These are phyloP conservation scores for Macaria notata DNA, from an alignment of 2,888 invertebrate species.

Conservation along the genomic window DNA sequence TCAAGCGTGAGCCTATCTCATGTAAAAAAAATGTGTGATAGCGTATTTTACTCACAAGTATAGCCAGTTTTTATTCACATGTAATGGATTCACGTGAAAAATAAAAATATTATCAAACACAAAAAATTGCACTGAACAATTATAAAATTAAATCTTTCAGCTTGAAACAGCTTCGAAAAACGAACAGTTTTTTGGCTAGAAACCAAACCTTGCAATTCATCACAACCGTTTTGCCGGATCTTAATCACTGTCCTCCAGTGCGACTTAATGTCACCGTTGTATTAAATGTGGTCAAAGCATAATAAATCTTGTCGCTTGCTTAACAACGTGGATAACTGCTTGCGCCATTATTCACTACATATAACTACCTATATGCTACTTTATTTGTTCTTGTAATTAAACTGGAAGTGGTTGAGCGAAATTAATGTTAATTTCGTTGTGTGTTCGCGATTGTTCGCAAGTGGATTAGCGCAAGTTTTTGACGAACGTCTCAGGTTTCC, in stretches of 20 bases:
- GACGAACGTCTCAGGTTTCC: too few relatives aligned
- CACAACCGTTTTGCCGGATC: slow-evolving; percentile 3
- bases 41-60: too few relatives aligned
- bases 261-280: slow-evolving; percentile 23
- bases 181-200: background rate
- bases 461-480: slow-evolving; percentile 8
- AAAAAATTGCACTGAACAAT: too few relatives aligned
- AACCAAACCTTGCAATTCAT: slow-evolving; percentile 1
- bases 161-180: too few relatives aligned
- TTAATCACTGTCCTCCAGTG: slow-evolving; percentile 20
- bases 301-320: slow-evolving; percentile 30
- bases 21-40: too few relatives aligned
- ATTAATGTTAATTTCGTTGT: slow-evolving; percentile 34
- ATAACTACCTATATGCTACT: background rate
- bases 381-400: slow-evolving; percentile 27
- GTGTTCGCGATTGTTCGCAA: slow-evolving; percentile 29
- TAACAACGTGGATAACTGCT: slow-evolving; percentile 29
- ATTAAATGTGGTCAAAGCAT: slow-evolving; percentile 25
- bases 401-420: slow-evolving; percentile 27
- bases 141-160: too few relatives aligned
- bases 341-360: slow-evolving; percentile 22
- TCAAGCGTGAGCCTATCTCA: too few relatives aligned
- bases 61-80: too few relatives aligned
- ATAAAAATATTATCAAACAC: too few relatives aligned
- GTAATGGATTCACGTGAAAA: too few relatives aligned